Percentiles rank a stretch among this genome's conserved stretches.
These are phyloP conservation scores for Bimastos eiseni DNA, from an alignment of 2,888 invertebrate species.

Conservation along the genomic window DNA sequence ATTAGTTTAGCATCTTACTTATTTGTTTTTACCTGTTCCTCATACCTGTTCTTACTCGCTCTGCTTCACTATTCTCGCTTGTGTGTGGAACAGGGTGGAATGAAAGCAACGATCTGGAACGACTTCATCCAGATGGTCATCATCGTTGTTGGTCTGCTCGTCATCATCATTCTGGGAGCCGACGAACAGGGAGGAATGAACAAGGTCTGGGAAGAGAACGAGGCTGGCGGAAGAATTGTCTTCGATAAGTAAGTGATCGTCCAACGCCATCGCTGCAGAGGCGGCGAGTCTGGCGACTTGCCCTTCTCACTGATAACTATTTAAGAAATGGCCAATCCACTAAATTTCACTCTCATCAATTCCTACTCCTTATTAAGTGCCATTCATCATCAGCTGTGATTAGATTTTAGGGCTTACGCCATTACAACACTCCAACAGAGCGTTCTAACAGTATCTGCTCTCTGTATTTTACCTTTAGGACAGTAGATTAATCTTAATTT, in stretches of 20 bases:
- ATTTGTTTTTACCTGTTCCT: too few relatives aligned
- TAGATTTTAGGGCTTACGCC: too few relatives aligned
- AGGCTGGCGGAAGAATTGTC: slow-evolving; percentile 37
- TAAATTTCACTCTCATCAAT: too few relatives aligned
- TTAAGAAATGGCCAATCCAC: neutral
- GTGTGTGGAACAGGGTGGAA: slow-evolving; percentile 52
- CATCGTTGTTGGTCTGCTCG: slow-evolving; percentile 50
- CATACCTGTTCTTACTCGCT: neutral
- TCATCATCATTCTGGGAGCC: slow-evolving; percentile 48
- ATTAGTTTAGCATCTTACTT: too few relatives aligned
- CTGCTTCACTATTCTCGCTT: neutral
- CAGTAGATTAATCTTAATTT: too few relatives aligned
- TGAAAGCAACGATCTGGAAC: slow-evolving; percentile 58
- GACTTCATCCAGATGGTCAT: slow-evolving; percentile 57
- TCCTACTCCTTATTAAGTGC: neutral
- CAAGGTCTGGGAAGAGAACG: slow-evolving; percentile 36
- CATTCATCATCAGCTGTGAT: neutral
- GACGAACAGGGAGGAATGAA: slow-evolving; percentile 33
- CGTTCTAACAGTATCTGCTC: too few relatives aligned
- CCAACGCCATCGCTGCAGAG: too few relatives aligned
- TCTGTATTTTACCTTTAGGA: too few relatives aligned
- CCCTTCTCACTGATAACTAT: neutral
- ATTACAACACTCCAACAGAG: too few relatives aligned
- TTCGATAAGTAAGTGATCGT: slow-evolving; percentile 35
- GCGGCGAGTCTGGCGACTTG: neutral